These are phyloP conservation scores for Mesembrinibis cayennensis DNA, from an alignment of 2,113 vertebrate species.

Conservation along the genomic window DNA sequence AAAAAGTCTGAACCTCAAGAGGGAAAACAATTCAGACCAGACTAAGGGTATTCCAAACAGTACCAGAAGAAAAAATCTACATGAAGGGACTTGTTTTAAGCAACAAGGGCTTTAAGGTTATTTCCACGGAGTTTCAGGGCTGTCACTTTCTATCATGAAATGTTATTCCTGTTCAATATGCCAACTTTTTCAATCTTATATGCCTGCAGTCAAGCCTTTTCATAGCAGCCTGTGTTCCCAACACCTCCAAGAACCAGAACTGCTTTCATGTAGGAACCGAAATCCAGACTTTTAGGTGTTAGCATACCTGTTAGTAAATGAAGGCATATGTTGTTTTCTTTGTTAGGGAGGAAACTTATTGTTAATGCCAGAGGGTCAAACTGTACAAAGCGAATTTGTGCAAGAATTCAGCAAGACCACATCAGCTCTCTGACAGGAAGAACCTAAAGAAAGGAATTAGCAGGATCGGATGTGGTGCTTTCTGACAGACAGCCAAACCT, in stretches of 20 bases:
- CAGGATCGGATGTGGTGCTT: slow-evolving; percentile 33
- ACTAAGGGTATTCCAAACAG: not conserved
- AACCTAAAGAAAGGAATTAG: slow-evolving; percentile 53
- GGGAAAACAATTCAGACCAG: not conserved
- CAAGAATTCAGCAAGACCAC: slow-evolving; percentile 31
- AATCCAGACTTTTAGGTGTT: not conserved
- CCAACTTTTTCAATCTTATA: not conserved
- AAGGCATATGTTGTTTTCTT: not conserved
- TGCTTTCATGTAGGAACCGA: not conserved
- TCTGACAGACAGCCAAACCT: slow-evolving; percentile 28
- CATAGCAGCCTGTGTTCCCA: not conserved
- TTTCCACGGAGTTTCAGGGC: not conserved
- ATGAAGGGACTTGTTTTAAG: not conserved
- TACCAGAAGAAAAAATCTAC: not conserved
- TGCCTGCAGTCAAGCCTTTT: not conserved
- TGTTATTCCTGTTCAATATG: not conserved
- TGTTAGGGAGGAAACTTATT: not conserved
- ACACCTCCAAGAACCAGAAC: not conserved
- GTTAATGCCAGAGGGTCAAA: not conserved
- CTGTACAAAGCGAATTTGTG: not conserved
- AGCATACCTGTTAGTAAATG: not conserved
- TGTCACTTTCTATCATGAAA: not conserved
- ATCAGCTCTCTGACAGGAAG: slow-evolving; percentile 26
- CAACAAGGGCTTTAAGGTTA: not conserved
- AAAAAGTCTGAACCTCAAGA: not conserved